Evolutionary conservation across 2,797 vertebrate species (phyloP).

Genomic region (Eleutherodactylus coqui): DNA sequence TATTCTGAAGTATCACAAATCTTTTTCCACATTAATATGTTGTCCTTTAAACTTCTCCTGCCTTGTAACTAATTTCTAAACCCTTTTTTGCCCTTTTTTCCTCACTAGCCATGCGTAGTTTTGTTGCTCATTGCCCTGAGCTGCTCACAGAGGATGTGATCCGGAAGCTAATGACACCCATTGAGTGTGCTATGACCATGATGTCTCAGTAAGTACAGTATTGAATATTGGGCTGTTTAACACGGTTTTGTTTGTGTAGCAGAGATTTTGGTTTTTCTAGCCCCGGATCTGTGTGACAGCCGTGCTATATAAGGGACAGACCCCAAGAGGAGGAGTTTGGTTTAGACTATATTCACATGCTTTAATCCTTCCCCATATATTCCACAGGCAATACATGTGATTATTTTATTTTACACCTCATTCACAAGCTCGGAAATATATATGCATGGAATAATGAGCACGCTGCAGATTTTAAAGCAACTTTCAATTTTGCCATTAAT

Average conservation of each 20-base stretch:
- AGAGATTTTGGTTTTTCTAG: not conserved
- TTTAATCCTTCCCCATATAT: not conserved
- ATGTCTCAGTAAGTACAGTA: conserved; percentile 94
- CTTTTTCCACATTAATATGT: not conserved
- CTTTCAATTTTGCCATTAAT: too few species aligned
- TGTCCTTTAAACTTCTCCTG: not conserved
- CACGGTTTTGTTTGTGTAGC: not conserved
- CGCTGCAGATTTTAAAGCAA: too few species aligned
- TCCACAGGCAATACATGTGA: not conserved
- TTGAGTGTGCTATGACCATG: conserved; percentile 99
- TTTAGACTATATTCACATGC: too few species aligned
- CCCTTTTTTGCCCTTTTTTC: conserved; percentile 21
- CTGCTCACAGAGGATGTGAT: conserved; percentile 97
- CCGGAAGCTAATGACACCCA: conserved; percentile 95
- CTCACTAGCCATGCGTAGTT: conserved; percentile 98
- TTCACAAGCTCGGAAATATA: not conserved
- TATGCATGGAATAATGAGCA: too few species aligned
- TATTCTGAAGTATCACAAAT: too few species aligned
- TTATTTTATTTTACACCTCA: too few species aligned
- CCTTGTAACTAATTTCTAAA: not conserved
- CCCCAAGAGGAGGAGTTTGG: too few species aligned
- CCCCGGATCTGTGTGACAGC: too few species aligned
- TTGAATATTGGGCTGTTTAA: not conserved
- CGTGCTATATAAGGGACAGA: too few species aligned
- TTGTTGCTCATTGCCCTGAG: conserved; percentile 97